Evolutionary conservation across 1,140 invertebrate species (phyloP), one percentile per base, ranked within the genome.

Genomic region (Nephotettix cincticeps): DNA sequence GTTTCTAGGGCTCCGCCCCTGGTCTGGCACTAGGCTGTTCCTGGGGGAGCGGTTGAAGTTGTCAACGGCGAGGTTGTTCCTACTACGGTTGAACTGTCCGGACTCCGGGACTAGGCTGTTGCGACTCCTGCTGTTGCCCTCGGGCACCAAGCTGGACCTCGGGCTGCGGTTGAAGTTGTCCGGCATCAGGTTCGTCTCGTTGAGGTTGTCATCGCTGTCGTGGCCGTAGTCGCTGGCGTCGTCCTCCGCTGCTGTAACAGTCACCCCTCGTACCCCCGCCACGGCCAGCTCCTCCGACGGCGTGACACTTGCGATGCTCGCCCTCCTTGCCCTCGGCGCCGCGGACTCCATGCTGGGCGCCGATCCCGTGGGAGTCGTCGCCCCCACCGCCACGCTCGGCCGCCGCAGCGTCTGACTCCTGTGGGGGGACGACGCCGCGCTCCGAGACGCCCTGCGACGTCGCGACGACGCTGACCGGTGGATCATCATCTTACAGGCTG

Each of bases 381-480:
- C 77, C 81, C 79, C 76, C 77, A 78, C 14, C 65, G 74, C 69
- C 27, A 71, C 70, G 51, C 73, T 72, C 14, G 75, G 73, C 61
- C 45, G 77, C 68, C 66, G 75, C 73, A 58, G 68, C 4, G 14
- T 21, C 21, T 51, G 66, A 6, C 68, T 56, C 1, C 75, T 14
- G 66, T 88, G 87, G 0, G 87, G 86, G 1, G 87, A 87, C 1
- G 87, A 88, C 1, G 86, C 86, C 4, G 88, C 85, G 75, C 85
- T 88, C 45, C 88, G 82, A 23, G 88, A 89, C 47, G 88, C 84
- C 51, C 88, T 81, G 13, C 87, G 83, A 61, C 88, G 84, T 58
- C 88, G 81, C n/a, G 88, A 90, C 30, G 88, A 90, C 68, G 88
- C 85, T 76, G 84, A 86, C 74, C 89, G 83, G 75, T 87, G 84